Conservation (phyloP, 2,797 vertebrate species). For the Trachops cirrhosus region DNA sequence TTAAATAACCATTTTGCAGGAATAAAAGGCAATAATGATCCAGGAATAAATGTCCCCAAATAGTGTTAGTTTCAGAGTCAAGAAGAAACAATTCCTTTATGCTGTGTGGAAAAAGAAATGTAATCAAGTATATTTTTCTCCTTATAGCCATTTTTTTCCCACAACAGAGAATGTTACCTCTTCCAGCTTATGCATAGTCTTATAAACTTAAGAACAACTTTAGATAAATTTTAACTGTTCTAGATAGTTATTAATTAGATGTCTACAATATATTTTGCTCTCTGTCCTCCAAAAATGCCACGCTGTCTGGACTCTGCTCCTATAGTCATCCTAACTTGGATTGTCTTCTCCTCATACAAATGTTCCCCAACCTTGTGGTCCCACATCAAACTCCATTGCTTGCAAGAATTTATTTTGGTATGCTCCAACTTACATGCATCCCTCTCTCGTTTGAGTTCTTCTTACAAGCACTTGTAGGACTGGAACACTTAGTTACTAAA, state of each 20-base stretch:
- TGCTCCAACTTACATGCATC: neutral
- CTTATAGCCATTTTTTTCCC: neutral
- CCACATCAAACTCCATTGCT: neutral
- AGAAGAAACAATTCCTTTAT: neutral
- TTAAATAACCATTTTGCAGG: neutral
- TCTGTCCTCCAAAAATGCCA: neutral
- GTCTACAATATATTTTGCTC: neutral
- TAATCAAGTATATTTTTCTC: neutral
- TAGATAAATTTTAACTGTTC: neutral
- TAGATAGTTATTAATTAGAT: neutral
- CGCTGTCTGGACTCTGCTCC: neutral
- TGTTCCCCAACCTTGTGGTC: neutral
- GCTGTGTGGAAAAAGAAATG: neutral
- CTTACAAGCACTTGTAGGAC: neutral
- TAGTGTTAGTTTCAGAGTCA: neutral
- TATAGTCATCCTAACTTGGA: neutral
- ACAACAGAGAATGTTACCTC: neutral
- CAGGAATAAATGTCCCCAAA: neutral
- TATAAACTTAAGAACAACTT: neutral
- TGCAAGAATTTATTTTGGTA: neutral
- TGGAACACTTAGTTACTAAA: neutral
- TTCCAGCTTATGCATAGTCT: neutral
- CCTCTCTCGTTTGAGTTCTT: neutral
- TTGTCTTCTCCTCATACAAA: neutral
- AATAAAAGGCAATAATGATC: neutral